These are phyloP conservation scores for Callinectes sapidus DNA, from an alignment of 2,888 invertebrate species.

Conservation along the genomic window DNA sequence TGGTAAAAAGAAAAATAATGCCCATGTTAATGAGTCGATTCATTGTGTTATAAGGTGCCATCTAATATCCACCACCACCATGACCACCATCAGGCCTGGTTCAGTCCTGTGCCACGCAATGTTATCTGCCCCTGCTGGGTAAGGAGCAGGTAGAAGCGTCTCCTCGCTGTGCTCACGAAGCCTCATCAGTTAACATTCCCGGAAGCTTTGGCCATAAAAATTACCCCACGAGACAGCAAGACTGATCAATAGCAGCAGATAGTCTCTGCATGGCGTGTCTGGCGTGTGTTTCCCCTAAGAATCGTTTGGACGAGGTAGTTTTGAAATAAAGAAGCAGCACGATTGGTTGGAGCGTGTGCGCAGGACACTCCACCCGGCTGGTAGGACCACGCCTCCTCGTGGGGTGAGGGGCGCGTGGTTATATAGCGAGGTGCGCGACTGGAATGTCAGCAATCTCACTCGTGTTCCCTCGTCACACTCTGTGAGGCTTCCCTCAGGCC, in stretches of 20 bases:
- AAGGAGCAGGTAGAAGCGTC: neutral
- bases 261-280: conserved; percentile 56
- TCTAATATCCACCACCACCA: neutral
- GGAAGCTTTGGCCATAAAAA: neutral
- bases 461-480: conserved; percentile 57
- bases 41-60: neutral
- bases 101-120: neutral
- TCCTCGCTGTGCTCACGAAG: neutral
- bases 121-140: neutral
- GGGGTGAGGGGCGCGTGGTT: conserved; percentile 1
- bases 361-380: neutral
- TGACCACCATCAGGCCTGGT: neutral
- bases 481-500: conserved; percentile 52
- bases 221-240: neutral
- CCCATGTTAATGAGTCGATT: neutral
- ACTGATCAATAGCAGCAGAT: conserved; percentile 2
- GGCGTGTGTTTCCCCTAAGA: neutral
- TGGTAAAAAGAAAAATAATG: neutral
- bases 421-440: conserved; percentile 4
- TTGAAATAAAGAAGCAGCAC: neutral
- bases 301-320: conserved; percentile 18
- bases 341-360: conserved; percentile 38
- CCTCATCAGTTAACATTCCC: neutral
- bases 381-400: neutral
- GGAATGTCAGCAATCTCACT: conserved; percentile 58